phyloP scores from a whole-genome alignment of 2,888 invertebrate species.

The Chloromyia formosa region DNA sequence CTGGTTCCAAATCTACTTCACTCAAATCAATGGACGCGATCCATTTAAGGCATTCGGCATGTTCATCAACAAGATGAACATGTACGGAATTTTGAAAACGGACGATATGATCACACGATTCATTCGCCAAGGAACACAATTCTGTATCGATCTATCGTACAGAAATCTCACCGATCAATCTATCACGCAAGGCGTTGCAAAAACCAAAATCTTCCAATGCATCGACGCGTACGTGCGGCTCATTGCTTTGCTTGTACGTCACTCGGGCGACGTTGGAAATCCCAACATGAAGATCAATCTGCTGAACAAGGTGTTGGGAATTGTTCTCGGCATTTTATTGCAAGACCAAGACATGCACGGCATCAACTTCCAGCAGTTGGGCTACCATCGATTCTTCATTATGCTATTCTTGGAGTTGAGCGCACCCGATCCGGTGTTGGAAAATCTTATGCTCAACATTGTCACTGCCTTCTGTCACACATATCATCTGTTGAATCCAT shows the following conservation, averaged over 20 bases:
- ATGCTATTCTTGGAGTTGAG: constrained; percentile 97
- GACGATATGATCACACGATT: constrained; percentile 97
- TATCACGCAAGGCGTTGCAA: constrained; percentile 71
- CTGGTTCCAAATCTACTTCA: constrained; percentile 93
- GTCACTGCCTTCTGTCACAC: constrained; percentile 97
- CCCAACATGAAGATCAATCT: constrained; percentile 93
- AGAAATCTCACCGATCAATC: constrained; percentile 80
- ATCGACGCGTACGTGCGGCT: constrained; percentile 95
- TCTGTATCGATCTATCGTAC: constrained; percentile 95
- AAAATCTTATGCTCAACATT: constrained; percentile 87
- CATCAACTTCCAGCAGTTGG: constrained; percentile 89
- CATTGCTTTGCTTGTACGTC: constrained; percentile 93
- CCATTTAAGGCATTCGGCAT: constrained; percentile 90
- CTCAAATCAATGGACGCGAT: constrained; percentile 78
- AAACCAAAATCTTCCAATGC: constrained; percentile 94
- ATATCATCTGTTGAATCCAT: constrained; percentile 90
- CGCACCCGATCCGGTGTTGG: constrained; percentile 90
- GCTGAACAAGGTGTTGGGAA: constrained; percentile 92
- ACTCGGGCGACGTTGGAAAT: constrained; percentile 89
- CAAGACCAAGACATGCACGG: constrained; percentile 95
- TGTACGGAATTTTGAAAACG: constrained; percentile 94
- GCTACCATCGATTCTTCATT: constrained; percentile 96
- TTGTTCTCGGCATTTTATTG: constrained; percentile 92
- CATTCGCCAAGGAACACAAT: constrained; percentile 94
- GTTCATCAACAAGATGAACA: constrained; percentile 97